A percentile compares a stretch with the other conserved stretches of the same genome.
Conservation (phyloP, 1,140 invertebrate species). For the Dufourea novaeangliae region DNA sequence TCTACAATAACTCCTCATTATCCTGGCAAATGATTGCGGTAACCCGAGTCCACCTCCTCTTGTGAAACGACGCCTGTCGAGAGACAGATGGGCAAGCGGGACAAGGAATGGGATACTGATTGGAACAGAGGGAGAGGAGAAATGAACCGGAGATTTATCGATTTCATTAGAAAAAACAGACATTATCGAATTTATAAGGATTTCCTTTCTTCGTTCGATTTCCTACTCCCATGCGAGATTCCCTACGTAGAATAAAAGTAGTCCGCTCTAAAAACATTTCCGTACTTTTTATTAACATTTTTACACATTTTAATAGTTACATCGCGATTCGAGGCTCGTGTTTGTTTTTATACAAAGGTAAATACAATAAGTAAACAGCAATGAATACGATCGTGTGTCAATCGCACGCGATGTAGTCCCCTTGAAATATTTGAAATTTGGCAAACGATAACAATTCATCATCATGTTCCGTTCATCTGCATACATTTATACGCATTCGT, state of each 20-base stretch:
- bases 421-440: constrained; percentile 49
- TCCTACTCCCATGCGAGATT: neutral
- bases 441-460: constrained; percentile 49
- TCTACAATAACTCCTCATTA: constrained; percentile 56
- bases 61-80: constrained; percentile 12
- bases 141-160: neutral
- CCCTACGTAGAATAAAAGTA: neutral
- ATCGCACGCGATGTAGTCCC: constrained; percentile 28
- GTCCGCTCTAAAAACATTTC: constrained; percentile 75
- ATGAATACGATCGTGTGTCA: constrained; percentile 46
- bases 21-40: constrained; percentile 43
- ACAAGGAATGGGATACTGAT: neutral
- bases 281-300: constrained; percentile 79
- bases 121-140: neutral
- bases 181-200: neutral
- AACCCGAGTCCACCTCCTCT: constrained; percentile 33
- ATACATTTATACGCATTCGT: constrained; percentile 16
- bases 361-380: constrained; percentile 66
- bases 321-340: constrained; percentile 69
- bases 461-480: constrained; percentile 21
- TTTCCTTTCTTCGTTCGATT: neutral
- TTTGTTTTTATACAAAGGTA: constrained; percentile 78
- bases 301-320: constrained; percentile 75
- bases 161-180: too few relatives aligned
- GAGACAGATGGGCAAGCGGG: neutral